Evolutionary conservation across 1,140 invertebrate species (phyloP).

Genomic region (Lamellibrachia luymesi): DNA sequence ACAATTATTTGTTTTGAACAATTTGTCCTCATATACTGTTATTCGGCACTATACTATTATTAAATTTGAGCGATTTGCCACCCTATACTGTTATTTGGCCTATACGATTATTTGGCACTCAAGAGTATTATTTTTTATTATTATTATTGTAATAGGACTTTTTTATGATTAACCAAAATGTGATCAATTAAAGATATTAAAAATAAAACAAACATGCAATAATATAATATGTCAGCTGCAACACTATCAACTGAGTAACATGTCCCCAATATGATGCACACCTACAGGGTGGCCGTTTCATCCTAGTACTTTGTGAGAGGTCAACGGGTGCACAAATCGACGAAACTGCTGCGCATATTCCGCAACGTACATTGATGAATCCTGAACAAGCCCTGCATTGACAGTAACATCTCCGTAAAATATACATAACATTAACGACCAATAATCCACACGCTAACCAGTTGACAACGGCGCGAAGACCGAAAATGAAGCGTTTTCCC

Average conservation of each 20-base stretch:
- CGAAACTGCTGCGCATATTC: not conserved
- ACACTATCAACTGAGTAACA: not conserved
- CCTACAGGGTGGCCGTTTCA: not conserved
- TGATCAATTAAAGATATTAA: not conserved
- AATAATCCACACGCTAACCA: not conserved
- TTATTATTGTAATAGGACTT: not conserved
- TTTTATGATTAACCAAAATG: not conserved
- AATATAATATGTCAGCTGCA: not conserved
- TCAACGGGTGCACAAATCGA: not conserved
- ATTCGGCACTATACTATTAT: too few species aligned
- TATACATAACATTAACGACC: not conserved
- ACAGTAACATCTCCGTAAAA: not conserved
- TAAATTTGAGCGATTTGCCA: too few species aligned
- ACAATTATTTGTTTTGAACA: too few species aligned
- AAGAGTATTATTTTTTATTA: too few species aligned
- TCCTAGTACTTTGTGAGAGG: not conserved
- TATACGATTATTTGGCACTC: too few species aligned
- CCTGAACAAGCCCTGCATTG: not conserved
- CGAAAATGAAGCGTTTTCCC: not conserved
- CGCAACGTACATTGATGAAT: not conserved
- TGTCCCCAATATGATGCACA: not conserved
- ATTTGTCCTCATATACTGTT: too few species aligned
- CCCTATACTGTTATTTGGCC: too few species aligned
- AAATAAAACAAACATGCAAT: not conserved
- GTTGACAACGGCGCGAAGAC: not conserved